Conservation (phyloP, 2,797 vertebrate species). For the Spondyliosoma cantharus region DNA sequence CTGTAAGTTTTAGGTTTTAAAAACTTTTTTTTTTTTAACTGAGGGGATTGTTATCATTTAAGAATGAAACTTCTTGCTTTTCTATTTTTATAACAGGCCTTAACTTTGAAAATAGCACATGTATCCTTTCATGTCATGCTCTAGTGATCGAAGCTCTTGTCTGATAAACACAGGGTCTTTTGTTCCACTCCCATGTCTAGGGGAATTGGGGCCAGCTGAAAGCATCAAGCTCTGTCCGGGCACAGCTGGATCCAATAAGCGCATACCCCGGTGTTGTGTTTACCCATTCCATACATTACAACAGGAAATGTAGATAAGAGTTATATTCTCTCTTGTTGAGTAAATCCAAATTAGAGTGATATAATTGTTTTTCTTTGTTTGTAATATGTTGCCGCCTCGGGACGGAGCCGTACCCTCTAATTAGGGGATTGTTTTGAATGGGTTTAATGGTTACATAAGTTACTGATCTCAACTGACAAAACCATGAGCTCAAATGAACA, state of each 20-base stretch:
- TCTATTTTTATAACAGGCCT: slow-evolving; percentile 40
- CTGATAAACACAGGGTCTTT: slow-evolving; percentile 70
- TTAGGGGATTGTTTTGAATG: slow-evolving; percentile 16
- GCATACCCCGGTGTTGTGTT: slow-evolving; percentile 56
- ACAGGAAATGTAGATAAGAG: slow-evolving; percentile 70
- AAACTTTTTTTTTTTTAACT: not conserved
- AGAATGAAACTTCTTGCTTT: not conserved
- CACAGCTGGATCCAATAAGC: slow-evolving; percentile 79
- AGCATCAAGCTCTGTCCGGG: slow-evolving; percentile 59
- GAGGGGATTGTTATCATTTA: slow-evolving; percentile 4
- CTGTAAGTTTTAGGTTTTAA: slow-evolving; percentile 10
- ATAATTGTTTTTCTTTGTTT: slow-evolving; percentile 22
- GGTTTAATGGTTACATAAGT: not conserved
- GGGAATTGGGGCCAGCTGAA: slow-evolving; percentile 72
- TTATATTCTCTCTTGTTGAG: slow-evolving; percentile 14
- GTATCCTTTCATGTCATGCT: slow-evolving; percentile 34
- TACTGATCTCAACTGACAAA: slow-evolving; percentile 12
- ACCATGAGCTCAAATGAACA: not conserved
- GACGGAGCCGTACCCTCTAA: slow-evolving; percentile 3
- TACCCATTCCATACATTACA: slow-evolving; percentile 76
- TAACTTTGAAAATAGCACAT: slow-evolving; percentile 25
- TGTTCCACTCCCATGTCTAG: slow-evolving; percentile 66
- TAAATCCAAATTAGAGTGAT: slow-evolving; percentile 3
- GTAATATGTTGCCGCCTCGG: not conserved
- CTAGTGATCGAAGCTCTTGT: slow-evolving; percentile 56